These are phyloP conservation scores for Autographa gamma DNA, from an alignment of 2,888 invertebrate species.

Conservation along the genomic window DNA sequence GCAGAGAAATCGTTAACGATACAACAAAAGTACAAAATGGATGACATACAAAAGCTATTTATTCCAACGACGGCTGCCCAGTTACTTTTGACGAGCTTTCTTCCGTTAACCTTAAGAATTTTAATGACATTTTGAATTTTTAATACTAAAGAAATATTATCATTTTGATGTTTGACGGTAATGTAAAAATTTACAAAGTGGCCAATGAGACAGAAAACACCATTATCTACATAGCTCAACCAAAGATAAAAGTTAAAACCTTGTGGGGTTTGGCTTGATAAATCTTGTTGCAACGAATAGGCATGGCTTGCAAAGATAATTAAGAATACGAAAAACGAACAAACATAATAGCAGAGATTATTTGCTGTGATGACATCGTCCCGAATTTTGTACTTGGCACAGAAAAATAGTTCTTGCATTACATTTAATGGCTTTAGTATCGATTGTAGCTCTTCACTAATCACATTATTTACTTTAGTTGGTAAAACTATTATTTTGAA, in stretches of 20 bases:
- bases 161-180: neutral
- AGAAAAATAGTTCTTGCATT: neutral
- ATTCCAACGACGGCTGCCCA: neutral
- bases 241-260: neutral
- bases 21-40: neutral
- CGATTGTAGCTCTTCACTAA: neutral
- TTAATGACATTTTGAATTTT: neutral
- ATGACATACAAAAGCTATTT: neutral
- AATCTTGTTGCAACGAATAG: neutral
- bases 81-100: neutral
- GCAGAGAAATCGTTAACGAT: neutral
- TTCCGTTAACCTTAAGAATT: neutral
- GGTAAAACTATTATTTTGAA: neutral
- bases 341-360: neutral
- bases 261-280: fast-evolving
- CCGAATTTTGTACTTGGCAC: neutral
- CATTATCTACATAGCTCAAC: neutral
- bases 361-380: neutral
- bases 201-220: neutral
- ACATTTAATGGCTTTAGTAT: neutral
- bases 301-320: neutral
- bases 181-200: neutral
- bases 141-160: neutral
- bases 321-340: neutral
- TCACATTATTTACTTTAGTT: neutral